phyloP scores from a whole-genome alignment of 1,140 invertebrate species.

The Trigoniulus corallinus region DNA sequence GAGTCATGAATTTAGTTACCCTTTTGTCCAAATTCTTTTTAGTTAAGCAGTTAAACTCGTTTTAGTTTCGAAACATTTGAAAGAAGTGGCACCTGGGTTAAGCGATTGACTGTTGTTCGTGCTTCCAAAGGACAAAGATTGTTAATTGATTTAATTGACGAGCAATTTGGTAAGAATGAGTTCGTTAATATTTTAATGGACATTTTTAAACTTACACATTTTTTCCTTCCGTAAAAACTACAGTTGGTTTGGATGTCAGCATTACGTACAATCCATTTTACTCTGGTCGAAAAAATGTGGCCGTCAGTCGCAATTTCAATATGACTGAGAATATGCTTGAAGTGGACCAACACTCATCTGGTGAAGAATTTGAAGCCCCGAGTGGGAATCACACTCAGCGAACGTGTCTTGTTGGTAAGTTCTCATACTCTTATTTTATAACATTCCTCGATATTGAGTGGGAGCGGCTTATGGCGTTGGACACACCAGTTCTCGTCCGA shows the following conservation, averaged over 20 bases:
- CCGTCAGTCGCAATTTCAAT: background rate
- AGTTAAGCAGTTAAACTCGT: background rate
- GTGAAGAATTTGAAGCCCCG: too few species aligned
- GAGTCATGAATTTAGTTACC: background rate
- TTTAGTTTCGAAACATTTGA: background rate
- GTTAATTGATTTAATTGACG: conserved; percentile 23
- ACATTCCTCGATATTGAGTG: too few species aligned
- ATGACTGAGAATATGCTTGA: background rate
- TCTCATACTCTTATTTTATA: too few species aligned
- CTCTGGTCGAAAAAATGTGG: background rate
- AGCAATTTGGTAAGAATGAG: conserved; percentile 21
- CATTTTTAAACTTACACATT: background rate
- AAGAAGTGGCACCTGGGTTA: conserved; percentile 20
- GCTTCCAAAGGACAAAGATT: conserved; percentile 21
- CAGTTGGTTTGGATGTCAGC: conserved; percentile 26
- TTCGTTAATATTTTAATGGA: background rate
- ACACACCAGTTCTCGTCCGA: too few species aligned
- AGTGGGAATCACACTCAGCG: too few species aligned
- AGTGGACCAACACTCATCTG: background rate
- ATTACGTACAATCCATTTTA: conserved; percentile 23
- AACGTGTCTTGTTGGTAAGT: too few species aligned
- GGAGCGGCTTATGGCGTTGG: too few species aligned
- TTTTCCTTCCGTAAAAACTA: background rate
- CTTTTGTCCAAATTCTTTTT: conserved; percentile 1
- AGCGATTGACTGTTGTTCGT: conserved; percentile 13